These are phyloP conservation scores for Heliconius aoede DNA, from an alignment of 2,888 invertebrate species.

Conservation along the genomic window DNA sequence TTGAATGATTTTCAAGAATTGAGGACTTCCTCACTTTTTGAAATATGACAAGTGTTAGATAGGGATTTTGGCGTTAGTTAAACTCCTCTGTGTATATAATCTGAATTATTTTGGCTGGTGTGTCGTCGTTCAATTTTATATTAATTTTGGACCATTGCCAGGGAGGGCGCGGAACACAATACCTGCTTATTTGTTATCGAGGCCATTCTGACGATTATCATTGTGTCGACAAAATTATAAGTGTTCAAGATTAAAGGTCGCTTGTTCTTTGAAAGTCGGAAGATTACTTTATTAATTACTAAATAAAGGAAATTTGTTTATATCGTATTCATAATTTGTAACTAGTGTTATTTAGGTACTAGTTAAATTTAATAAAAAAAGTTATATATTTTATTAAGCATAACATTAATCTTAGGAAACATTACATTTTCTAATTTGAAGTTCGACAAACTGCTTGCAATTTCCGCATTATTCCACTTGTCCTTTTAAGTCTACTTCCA, in stretches of 20 bases:
- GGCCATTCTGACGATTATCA: slow-evolving; percentile 52
- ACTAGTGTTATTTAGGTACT: background rate
- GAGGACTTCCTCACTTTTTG: too few relatives aligned
- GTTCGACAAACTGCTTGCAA: slow-evolving; percentile 31
- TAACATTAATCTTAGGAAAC: slow-evolving; percentile 28
- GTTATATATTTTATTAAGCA: background rate
- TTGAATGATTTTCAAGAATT: too few relatives aligned
- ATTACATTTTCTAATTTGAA: slow-evolving; percentile 40
- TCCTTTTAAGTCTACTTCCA: slow-evolving; percentile 37
- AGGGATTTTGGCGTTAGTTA: slow-evolving; percentile 27
- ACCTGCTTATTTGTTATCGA: slow-evolving; percentile 64
- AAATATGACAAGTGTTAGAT: slow-evolving; percentile 8
- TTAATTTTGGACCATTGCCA: slow-evolving; percentile 69
- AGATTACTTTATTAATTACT: background rate
- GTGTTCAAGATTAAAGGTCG: slow-evolving; percentile 22
- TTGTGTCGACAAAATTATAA: slow-evolving; percentile 29
- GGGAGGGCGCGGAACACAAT: slow-evolving; percentile 51
- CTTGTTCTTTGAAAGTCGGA: background rate
- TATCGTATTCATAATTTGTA: background rate
- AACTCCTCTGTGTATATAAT: slow-evolving; percentile 20
- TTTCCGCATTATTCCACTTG: slow-evolving; percentile 41
- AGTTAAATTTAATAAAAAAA: background rate
- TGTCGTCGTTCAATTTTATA: slow-evolving; percentile 44
- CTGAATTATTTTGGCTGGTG: slow-evolving; percentile 45
- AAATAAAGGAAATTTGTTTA: background rate